Conservation (phyloP, 2,113 vertebrate species). For the Hypanus sabinus region DNA sequence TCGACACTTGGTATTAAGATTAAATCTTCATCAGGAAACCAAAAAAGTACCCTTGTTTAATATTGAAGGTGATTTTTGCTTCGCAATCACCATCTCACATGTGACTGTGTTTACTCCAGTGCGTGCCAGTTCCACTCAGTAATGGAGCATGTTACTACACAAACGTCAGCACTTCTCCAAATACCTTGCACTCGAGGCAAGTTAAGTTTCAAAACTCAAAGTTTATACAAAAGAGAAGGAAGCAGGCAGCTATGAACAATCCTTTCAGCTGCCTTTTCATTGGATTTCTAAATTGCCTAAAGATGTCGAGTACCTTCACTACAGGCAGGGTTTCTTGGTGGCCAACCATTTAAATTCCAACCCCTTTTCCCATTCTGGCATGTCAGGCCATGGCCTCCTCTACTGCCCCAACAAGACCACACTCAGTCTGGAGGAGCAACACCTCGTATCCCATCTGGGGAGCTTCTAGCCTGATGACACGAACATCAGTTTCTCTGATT, state of each 20-base stretch:
- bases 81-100: constrained; percentile 8
- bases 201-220: neutral
- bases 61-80: constrained; percentile 1
- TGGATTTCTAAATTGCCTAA: neutral
- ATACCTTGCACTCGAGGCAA: neutral
- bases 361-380: no score
- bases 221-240: neutral
- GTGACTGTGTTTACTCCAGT: constrained; percentile 2
- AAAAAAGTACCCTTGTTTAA: neutral
- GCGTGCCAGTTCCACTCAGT: neutral
- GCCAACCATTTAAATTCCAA: no score
- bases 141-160: neutral
- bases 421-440: no score
- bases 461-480: no score
- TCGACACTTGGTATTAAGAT: neutral
- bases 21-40: neutral
- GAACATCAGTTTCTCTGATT: no score
- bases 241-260: neutral
- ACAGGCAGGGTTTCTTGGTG: no score
- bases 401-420: no score
- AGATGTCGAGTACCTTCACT: no score
- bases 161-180: neutral
- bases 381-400: no score
- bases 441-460: no score
- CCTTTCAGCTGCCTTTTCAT: neutral